A percentile compares a stretch with the other conserved stretches of the same genome.
Conservation (phyloP, 2,797 vertebrate species). For the Melanotaenia trifasciata region DNA sequence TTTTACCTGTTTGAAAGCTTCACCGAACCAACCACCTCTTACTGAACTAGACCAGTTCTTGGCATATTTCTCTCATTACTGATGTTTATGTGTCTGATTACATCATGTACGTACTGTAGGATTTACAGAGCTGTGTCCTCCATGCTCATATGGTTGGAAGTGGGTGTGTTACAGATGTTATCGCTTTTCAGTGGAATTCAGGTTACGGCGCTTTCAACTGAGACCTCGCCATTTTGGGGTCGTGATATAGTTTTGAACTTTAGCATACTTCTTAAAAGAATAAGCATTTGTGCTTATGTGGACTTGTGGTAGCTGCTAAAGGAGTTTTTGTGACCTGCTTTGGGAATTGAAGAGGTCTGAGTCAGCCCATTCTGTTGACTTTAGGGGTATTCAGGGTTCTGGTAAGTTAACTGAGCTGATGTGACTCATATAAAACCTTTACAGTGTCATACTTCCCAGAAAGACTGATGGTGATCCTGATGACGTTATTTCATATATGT, state of each 20-base stretch:
- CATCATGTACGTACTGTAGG: not conserved
- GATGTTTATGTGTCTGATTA: not conserved
- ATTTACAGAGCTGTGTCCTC: not conserved
- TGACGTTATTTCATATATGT: constrained; percentile 15
- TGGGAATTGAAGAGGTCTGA: constrained; percentile 64
- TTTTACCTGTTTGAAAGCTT: not conserved
- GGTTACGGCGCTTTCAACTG: not conserved
- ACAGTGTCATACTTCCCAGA: constrained; percentile 65
- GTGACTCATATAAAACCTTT: constrained; percentile 68
- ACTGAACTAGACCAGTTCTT: constrained; percentile 13
- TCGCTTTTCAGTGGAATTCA: not conserved
- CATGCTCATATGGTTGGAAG: not conserved
- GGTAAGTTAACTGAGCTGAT: constrained; percentile 54
- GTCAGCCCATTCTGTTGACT: constrained; percentile 64
- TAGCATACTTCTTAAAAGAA: not conserved
- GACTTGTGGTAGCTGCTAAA: constrained; percentile 17
- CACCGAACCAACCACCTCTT: not conserved
- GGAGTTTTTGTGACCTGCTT: constrained; percentile 53
- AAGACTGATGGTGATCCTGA: constrained; percentile 41
- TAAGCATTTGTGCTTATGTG: constrained; percentile 11
- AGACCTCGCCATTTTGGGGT: not conserved
- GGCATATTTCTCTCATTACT: not conserved
- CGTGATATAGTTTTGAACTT: too few species aligned
- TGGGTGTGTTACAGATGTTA: not conserved
- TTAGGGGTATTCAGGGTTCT: constrained; percentile 62